These are phyloP conservation scores for Brachypalpus laphriformis DNA, from an alignment of 2,888 invertebrate genomes.

Conservation along the genomic window DNA sequence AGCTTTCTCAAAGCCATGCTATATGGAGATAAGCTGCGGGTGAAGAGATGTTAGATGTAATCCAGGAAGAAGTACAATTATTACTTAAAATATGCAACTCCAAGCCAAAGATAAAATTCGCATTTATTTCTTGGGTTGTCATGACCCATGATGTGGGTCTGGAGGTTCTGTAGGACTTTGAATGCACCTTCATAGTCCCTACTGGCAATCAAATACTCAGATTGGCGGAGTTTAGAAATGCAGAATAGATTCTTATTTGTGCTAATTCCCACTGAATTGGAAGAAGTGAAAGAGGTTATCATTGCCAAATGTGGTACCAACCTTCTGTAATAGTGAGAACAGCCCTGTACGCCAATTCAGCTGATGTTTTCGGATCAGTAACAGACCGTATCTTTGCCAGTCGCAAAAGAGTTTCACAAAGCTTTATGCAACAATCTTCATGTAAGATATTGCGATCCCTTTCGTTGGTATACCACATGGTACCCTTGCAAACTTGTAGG, in stretches of 20 bases:
- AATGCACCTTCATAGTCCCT: conserved; percentile 20
- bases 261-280: conserved; percentile 34
- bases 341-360: conserved; percentile 27
- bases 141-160: conserved; percentile 23
- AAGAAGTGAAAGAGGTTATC: neutral
- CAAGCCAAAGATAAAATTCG: conserved; percentile 60
- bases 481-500: conserved; percentile 22
- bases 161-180: neutral
- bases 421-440: conserved; percentile 38
- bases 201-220: conserved; percentile 33
- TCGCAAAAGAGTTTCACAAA: conserved; percentile 45
- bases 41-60: neutral
- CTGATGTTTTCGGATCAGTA: neutral
- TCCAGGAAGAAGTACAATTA: neutral
- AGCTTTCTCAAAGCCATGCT: conserved; percentile 44
- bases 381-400: neutral
- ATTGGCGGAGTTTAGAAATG: conserved; percentile 36
- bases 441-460: conserved; percentile 37
- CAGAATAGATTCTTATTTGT: conserved; percentile 35
- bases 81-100: conserved; percentile 58
- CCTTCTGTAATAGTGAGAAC: conserved; percentile 16
- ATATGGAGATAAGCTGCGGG: conserved; percentile 10
- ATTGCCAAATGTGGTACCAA: neutral
- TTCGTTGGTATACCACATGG: conserved; percentile 58
- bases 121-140: conserved; percentile 42